Evolutionary conservation across 2,797 vertebrate genomes (phyloP).

Genomic region (Eutrigla gurnardus): DNA sequence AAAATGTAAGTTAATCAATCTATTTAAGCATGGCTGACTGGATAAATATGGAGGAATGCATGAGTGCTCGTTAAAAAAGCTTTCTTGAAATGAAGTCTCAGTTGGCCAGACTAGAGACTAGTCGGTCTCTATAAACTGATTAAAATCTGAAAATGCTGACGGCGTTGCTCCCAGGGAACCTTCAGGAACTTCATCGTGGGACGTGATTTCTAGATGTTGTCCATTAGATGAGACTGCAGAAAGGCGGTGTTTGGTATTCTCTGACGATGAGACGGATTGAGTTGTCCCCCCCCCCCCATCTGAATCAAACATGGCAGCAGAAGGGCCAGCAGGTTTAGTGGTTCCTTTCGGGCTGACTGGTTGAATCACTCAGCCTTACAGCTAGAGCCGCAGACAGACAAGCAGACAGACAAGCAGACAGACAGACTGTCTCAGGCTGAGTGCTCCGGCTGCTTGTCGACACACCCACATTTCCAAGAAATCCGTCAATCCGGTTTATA

Average conservation of each 20-base stretch:
- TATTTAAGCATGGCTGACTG: not conserved
- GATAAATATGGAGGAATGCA: not conserved
- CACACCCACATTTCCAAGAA: constrained; percentile 32
- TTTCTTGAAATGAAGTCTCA: not conserved
- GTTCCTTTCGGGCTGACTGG: constrained; percentile 63
- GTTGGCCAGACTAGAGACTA: not conserved
- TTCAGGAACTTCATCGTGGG: not conserved
- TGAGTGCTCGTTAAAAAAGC: not conserved
- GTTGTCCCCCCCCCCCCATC: not conserved
- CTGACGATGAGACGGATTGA: not conserved
- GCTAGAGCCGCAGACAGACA: constrained; percentile 57
- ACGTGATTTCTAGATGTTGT: not conserved
- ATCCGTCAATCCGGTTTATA: constrained; percentile 7
- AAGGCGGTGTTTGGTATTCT: not conserved
- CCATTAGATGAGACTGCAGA: not conserved
- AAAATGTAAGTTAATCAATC: not conserved
- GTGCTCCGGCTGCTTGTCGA: constrained; percentile 56
- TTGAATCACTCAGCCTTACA: constrained; percentile 63
- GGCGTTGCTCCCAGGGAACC: not conserved
- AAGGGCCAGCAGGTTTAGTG: constrained; percentile 35
- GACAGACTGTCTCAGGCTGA: constrained; percentile 24
- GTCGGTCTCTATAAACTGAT: not conserved
- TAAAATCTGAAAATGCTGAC: not conserved
- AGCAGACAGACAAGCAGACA: constrained; percentile 65
- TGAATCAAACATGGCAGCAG: constrained; percentile 29